Conservation (phyloP, 2,113 vertebrate species). For the Cervus canadensis region DNA sequence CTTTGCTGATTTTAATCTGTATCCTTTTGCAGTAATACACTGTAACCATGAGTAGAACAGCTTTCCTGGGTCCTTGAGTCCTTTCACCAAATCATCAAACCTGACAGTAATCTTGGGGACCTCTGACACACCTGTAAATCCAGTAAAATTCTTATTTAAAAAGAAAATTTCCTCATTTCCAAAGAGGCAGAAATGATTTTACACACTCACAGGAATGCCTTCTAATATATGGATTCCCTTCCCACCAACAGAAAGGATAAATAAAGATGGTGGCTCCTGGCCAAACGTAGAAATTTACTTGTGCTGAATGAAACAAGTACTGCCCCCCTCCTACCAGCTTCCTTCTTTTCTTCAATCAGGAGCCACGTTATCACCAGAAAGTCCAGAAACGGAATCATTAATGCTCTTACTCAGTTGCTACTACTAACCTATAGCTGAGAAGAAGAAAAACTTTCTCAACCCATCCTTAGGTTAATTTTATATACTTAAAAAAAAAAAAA, state of each 20-base stretch:
- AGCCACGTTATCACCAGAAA: background rate
- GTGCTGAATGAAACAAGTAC: background rate
- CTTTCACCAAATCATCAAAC: background rate
- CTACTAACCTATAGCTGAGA: background rate
- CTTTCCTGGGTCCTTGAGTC: background rate
- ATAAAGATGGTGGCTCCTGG: background rate
- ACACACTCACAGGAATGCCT: background rate
- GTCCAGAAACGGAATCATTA: background rate
- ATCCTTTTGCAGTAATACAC: constrained; percentile 10
- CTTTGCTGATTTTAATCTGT: constrained; percentile 1
- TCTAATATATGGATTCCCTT: background rate
- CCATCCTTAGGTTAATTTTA: constrained; percentile 20
- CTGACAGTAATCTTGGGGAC: background rate
- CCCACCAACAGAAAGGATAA: background rate
- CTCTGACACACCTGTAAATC: background rate
- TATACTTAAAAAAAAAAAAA: background rate
- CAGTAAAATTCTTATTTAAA: constrained; percentile 6
- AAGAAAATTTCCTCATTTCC: constrained; percentile 19
- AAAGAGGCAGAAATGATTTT: background rate
- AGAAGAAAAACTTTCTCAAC: background rate
- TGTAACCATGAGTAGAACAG: background rate
- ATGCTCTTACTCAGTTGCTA: background rate
- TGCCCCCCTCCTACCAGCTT: background rate
- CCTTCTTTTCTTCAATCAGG: background rate
- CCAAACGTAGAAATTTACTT: background rate